Conservation (phyloP, 2,888 invertebrate genomes). For the Ichneumon xanthorius region DNA sequence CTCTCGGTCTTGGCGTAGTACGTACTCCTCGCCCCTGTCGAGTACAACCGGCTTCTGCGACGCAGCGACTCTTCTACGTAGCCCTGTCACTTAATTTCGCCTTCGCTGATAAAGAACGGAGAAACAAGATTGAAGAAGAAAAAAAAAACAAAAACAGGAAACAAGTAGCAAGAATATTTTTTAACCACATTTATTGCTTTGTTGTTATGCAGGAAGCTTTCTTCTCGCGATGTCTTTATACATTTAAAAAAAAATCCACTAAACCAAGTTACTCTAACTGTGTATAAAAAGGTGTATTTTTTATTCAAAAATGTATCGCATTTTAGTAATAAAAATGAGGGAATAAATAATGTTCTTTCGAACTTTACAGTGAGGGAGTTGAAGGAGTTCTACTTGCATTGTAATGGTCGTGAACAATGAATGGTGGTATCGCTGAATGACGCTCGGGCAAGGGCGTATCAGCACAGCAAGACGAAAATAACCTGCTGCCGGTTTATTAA, state of each 20-base stretch:
- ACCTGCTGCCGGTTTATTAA: slow-evolving; percentile 35
- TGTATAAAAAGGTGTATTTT: not conserved
- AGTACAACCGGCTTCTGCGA: slow-evolving; percentile 33
- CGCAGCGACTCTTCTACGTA: slow-evolving; percentile 23
- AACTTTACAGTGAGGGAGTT: not conserved
- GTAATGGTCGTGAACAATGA: not conserved
- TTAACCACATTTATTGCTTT: no score
- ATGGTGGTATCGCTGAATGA: not conserved
- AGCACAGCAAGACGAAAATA: not conserved
- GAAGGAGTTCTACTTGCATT: not conserved
- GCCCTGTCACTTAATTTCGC: slow-evolving; percentile 49
- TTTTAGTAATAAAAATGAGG: not conserved
- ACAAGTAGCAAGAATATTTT: not conserved
- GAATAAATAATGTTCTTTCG: no score
- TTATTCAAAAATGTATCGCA: not conserved
- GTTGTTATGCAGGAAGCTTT: no score
- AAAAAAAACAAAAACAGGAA: not conserved
- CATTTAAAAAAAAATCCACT: no score
- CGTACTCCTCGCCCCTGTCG: slow-evolving; percentile 25
- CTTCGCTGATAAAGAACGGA: slow-evolving; percentile 31
- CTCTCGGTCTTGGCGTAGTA: slow-evolving; percentile 33
- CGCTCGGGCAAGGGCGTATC: not conserved
- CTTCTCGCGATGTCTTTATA: no score
- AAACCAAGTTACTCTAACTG: not conserved
- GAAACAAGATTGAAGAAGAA: slow-evolving; percentile 16